These are phyloP conservation scores for Bucco capensis DNA, from an alignment of 2,113 vertebrate species.

Conservation along the genomic window DNA sequence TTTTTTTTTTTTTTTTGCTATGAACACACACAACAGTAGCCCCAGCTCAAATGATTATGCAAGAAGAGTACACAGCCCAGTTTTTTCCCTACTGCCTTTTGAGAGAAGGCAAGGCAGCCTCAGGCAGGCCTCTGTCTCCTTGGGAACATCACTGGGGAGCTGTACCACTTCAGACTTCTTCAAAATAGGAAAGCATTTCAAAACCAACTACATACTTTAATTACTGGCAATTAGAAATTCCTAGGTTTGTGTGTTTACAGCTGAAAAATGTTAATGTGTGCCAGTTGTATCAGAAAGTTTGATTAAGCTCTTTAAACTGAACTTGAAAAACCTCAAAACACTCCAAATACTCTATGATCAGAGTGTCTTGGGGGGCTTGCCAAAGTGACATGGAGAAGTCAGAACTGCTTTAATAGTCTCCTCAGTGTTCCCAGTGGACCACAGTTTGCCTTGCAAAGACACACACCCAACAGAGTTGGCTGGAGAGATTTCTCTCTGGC, in stretches of 20 bases:
- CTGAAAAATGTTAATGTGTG: constrained; percentile 67
- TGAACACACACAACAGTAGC: background rate
- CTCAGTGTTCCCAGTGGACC: background rate
- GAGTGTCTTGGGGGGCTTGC: constrained; percentile 26
- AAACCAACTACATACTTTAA: constrained; percentile 41
- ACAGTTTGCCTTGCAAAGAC: background rate
- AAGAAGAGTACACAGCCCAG: background rate
- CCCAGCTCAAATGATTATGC: constrained; percentile 16
- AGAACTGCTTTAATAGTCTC: constrained; percentile 12
- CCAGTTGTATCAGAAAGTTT: constrained; percentile 64
- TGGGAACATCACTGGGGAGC: constrained; percentile 15
- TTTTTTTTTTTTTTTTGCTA: background rate
- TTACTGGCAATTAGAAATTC: constrained; percentile 62
- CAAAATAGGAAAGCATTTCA: constrained; percentile 49
- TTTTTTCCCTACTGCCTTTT: background rate
- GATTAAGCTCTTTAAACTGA: constrained; percentile 51
- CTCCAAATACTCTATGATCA: constrained; percentile 8
- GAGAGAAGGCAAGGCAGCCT: constrained; percentile 18
- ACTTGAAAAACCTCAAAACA: constrained; percentile 36
- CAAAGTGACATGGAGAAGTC: background rate
- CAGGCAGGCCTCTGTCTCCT: constrained; percentile 25
- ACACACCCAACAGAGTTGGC: background rate
- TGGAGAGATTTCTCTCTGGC: background rate
- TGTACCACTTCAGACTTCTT: constrained; percentile 50
- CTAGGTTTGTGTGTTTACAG: constrained; percentile 50